Evolutionary conservation across 2,113 vertebrate genomes (phyloP), one percentile per base, ranked within the genome.

Genomic region (Charadrius vociferus): DNA sequence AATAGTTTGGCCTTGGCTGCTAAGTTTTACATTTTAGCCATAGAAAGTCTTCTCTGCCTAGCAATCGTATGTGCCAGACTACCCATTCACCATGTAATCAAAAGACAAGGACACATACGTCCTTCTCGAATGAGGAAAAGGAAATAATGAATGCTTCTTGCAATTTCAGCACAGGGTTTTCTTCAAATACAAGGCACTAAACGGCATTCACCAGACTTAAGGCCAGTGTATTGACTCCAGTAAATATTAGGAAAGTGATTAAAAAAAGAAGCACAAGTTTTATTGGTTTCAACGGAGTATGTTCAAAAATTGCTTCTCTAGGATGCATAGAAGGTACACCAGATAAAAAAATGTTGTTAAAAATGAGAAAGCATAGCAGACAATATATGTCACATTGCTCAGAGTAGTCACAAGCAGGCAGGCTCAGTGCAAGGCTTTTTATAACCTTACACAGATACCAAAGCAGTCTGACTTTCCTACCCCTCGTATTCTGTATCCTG

Each of bases 61-160:
- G 18, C 34, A 82, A 36, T 34, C 22, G 9, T 8, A 23, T 8
- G 14, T 6, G 13, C 32, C 41, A 56, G 18, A 13, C 17, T 19
- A 23, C 3, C 6, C 22, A n/a, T 65, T 16, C 9, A 43, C 36
- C 34, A 24, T 0, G 3, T 41, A 59, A n/a, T 53, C 14, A 34
- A 47, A 80, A 67, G n/a, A 32, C 41, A 81, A 73, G 16, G 29
- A 81, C 47, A 45, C 1, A 0, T 3, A 18, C 2, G 9, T n/a
- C 47, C 47, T 22, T 8, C 23, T 15, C 55, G 41, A 53, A 66
- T 6, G 20, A 66, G n/a, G 23, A 81, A 68, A 85, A 58, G 3
- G 22, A 50, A 88, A 81, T 45, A 58, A 63, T 6, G 30, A 75
- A 45, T 18, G 3, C 6, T 86, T 77, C 79, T 34, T 81, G 29